phyloP scores from a whole-genome alignment of 2,113 vertebrate genomes.

The Megaptera novaeangliae region DNA sequence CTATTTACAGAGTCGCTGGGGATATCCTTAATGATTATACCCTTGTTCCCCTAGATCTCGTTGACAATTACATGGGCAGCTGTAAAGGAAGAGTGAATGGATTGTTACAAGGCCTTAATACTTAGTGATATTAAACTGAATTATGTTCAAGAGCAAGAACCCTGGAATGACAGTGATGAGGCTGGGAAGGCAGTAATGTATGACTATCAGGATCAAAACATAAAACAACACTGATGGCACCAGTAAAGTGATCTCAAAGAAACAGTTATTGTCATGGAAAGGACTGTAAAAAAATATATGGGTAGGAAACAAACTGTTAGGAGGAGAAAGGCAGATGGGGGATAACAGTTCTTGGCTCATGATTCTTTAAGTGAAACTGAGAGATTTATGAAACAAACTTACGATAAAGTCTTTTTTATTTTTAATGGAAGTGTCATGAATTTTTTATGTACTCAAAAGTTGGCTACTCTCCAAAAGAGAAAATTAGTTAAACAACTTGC shows the following conservation, averaged over 20 bases:
- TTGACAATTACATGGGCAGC: slow-evolving; percentile 70
- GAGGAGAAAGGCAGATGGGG: slow-evolving; percentile 23
- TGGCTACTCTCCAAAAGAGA: slow-evolving; percentile 41
- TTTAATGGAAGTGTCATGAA: slow-evolving; percentile 58
- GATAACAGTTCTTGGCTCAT: slow-evolving; percentile 17
- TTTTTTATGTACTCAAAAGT: slow-evolving; percentile 56
- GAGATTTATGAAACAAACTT: slow-evolving; percentile 63
- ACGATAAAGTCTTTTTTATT: slow-evolving; percentile 45
- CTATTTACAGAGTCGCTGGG: slow-evolving; percentile 44
- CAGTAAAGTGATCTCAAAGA: slow-evolving; percentile 59
- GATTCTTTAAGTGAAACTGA: slow-evolving; percentile 45
- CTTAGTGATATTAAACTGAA: slow-evolving; percentile 60
- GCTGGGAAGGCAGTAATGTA: slow-evolving; percentile 18
- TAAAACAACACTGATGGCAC: slow-evolving; percentile 57
- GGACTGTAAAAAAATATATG: slow-evolving; percentile 33
- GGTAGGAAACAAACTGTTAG: slow-evolving; percentile 44
- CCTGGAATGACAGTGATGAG: neutral
- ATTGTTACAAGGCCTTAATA: slow-evolving; percentile 59
- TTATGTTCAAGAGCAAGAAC: slow-evolving; percentile 50
- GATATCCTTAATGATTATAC: slow-evolving; percentile 53
- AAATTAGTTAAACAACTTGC: slow-evolving; percentile 55
- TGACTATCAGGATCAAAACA: slow-evolving; percentile 55
- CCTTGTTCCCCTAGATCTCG: slow-evolving; percentile 45
- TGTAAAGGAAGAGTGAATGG: slow-evolving; percentile 61
- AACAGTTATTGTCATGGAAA: slow-evolving; percentile 56